A percentile compares a stretch with the other conserved stretches of the same genome.
These are phyloP conservation scores for Budorcas taxicolor DNA, from an alignment of 2,113 vertebrate genomes.

Conservation along the genomic window DNA sequence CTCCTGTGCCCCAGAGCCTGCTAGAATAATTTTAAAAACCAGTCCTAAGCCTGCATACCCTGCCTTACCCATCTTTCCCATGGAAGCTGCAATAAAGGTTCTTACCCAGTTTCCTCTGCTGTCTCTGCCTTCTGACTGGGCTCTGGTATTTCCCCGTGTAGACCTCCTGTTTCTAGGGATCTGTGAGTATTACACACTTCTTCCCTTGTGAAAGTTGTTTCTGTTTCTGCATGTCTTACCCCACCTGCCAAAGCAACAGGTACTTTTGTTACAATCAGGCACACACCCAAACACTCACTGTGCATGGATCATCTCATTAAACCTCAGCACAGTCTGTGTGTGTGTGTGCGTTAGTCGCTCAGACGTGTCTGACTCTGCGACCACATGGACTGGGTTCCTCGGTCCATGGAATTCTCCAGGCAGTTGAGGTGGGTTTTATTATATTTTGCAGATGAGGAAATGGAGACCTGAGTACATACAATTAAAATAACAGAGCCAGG, in stretches of 20 bases:
- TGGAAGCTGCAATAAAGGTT: background rate
- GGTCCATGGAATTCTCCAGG: background rate
- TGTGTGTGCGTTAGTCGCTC: background rate
- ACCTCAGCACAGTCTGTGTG: background rate
- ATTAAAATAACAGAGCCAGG: background rate
- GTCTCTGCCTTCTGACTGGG: background rate
- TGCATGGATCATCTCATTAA: background rate
- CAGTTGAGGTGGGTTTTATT: background rate
- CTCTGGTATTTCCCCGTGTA: fast-evolving
- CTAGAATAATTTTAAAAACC: background rate
- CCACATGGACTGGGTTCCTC: background rate
- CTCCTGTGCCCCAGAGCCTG: background rate
- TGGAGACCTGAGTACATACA: background rate
- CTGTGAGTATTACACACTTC: background rate
- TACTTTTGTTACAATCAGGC: background rate
- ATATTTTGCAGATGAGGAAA: background rate
- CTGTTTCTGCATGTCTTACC: background rate
- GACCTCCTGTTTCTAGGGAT: background rate
- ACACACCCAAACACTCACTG: background rate
- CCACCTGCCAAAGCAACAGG: background rate
- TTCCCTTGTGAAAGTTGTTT: background rate
- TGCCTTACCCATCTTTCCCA: background rate
- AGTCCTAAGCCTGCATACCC: background rate
- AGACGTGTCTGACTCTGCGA: fast-evolving
- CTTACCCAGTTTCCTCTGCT: background rate